Evolutionary conservation across 2,888 invertebrate species (phyloP).

Genomic region (Cordilura impudica): DNA sequence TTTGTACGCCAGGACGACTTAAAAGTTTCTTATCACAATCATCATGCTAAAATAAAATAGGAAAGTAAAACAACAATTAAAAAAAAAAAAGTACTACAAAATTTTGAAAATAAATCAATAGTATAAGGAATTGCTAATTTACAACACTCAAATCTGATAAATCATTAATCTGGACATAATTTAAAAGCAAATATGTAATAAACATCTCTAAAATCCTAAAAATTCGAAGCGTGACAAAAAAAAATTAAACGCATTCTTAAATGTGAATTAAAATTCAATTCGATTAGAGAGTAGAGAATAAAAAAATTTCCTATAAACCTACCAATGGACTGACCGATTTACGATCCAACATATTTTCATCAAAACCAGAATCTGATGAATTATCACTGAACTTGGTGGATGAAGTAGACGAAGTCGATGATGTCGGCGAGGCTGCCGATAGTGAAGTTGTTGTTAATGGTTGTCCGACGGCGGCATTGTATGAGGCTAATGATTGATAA

Average conservation of each 20-base stretch:
- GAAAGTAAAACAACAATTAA: conserved; percentile 6
- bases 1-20: conserved; percentile 67
- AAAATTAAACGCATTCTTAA: background rate
- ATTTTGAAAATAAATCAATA: no score
- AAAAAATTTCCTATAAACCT: conserved; percentile 57
- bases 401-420: conserved; percentile 70
- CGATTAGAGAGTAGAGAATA: no score
- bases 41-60: conserved; percentile 68
- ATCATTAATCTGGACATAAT: background rate
- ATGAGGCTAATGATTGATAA: conserved; percentile 45
- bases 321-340: conserved; percentile 76
- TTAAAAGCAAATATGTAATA: background rate
- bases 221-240: no score
- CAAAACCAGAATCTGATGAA: conserved; percentile 86
- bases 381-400: conserved; percentile 81
- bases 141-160: no score
- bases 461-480: conserved; percentile 41
- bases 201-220: no score
- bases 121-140: no score
- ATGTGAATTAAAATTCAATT: no score
- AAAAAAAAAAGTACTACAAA: background rate
- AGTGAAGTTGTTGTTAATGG: conserved; percentile 35
- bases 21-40: conserved; percentile 71
- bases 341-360: conserved; percentile 79
- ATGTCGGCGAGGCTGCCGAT: conserved; percentile 71